Base-by-base conservation (phyloP, 2,888 invertebrate genomes). In the Nasonia oneida region DNA sequence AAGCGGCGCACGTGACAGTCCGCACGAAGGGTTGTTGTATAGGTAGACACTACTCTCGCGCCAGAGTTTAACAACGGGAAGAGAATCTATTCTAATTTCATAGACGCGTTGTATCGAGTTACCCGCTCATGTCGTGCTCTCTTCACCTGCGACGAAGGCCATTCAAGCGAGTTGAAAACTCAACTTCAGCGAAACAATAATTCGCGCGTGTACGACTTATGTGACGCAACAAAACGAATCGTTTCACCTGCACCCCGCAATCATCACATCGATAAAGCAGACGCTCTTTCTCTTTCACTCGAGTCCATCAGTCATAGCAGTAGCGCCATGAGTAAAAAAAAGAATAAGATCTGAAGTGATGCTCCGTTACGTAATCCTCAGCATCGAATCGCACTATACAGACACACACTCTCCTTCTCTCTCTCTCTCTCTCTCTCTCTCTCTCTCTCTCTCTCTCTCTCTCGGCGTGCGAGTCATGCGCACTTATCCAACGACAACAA, bases 401-500 rank as follows among this genome's bases (percentile, higher is more conserved):
- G 8, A 47, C 47, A 12, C 42, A 12, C 42, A 1, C 42, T 29
- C 29, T 23, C 23, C 0, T 23, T 29, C 29, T 8, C 42, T 8
- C 42, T 8, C 8, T 8, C 42, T 23, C 23, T 23, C 23, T 23
- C 23, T 29, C 29, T 29, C 29, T 29, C 29, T 29, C 29, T 29
- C 29, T 29, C 29, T 29, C 29, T 29, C 29, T 29, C 29, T 8
- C 42, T 8, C 42, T 8, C 8, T 8, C 42, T 8, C 42, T 47
- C 47, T 47, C 10, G 47, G 12, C 47, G 2, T 47, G 47, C 57
- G 29, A 79, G 64, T 79, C 50, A 83, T 70, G 70, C 74, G 18
- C 42, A 12, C 14, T 74, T 74, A 42, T 77, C 61, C 37, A 23
- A 70, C 71, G 82, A 86, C 79, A 86, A 86, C 86, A 86, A 83